Conservation (phyloP, 2,888 invertebrate species). For the Auanema freiburgensis region DNA sequence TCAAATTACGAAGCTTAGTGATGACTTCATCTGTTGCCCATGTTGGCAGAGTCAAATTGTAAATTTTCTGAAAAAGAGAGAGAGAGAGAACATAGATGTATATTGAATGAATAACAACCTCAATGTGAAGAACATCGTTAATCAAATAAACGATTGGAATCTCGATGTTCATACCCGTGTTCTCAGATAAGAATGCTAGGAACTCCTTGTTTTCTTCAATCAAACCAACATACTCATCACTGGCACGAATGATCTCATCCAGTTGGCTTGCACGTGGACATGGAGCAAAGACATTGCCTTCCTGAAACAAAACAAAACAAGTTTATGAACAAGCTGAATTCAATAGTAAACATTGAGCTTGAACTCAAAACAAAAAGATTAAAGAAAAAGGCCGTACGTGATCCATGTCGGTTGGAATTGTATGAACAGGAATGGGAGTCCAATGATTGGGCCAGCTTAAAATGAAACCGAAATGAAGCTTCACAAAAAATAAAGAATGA, state of each 20-base stretch:
- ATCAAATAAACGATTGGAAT: conserved; percentile 45
- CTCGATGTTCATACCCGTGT: conserved; percentile 43
- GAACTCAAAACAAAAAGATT: not conserved
- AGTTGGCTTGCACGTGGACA: conserved; percentile 51
- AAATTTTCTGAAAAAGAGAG: conserved; percentile 37
- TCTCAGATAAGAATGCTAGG: conserved; percentile 38
- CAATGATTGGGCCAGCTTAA: conserved; percentile 49
- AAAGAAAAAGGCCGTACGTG: conserved; percentile 27
- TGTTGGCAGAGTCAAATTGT: conserved; percentile 47
- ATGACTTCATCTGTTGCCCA: conserved; percentile 48
- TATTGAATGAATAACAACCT: conserved; percentile 30
- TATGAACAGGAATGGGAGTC: conserved; percentile 58
- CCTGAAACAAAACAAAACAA: too few relatives aligned
- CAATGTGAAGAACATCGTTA: conserved; percentile 54
- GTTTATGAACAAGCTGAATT: too few relatives aligned
- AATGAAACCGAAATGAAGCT: not conserved
- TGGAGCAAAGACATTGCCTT: conserved; percentile 49
- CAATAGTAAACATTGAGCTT: too few relatives aligned
- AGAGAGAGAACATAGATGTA: not conserved
- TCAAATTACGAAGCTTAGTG: conserved; percentile 41
- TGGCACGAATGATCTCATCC: conserved; percentile 28
- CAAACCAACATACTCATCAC: conserved; percentile 36
- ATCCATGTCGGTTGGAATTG: conserved; percentile 42
- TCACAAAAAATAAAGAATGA: not conserved
- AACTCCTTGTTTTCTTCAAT: conserved; percentile 41